Evolutionary conservation across 1,140 invertebrate species (phyloP).

Genomic region (Andrena cerasifolii): DNA sequence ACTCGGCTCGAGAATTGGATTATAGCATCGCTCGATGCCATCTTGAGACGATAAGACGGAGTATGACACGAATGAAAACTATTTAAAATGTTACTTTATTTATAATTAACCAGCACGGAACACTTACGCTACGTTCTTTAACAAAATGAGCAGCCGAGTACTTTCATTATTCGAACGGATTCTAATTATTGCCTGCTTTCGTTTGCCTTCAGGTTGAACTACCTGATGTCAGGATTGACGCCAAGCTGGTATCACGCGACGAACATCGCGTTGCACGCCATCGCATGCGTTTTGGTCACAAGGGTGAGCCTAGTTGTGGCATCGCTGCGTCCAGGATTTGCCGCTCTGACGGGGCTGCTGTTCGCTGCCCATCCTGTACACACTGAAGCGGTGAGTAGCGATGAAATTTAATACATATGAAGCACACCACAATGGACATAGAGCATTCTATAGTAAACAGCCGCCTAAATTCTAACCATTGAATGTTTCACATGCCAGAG

Average conservation of each 20-base stretch:
- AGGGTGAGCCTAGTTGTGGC: constrained; percentile 86
- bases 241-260: constrained; percentile 89
- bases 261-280: constrained; percentile 89
- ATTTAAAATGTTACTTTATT: too few relatives aligned
- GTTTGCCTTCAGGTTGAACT: constrained; percentile 86
- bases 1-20: not conserved
- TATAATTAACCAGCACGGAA: too few relatives aligned
- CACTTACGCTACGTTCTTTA: too few relatives aligned
- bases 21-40: not conserved
- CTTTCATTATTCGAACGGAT: not conserved
- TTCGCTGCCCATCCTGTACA: constrained; percentile 96
- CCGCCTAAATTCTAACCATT: not conserved
- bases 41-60: too few relatives aligned
- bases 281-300: constrained; percentile 88
- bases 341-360: constrained; percentile 87
- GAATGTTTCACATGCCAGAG: too few relatives aligned
- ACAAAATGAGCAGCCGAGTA: too few relatives aligned
- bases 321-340: constrained; percentile 85
- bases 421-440: not conserved
- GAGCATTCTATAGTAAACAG: not conserved
- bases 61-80: too few relatives aligned
- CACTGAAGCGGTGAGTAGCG: constrained; percentile 91
- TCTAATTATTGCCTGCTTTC: constrained; percentile 1
- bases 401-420: not conserved
- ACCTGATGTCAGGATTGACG: constrained; percentile 86